Evolutionary conservation across 2,888 invertebrate species (phyloP).

Genomic region (Theristus sp.): DNA sequence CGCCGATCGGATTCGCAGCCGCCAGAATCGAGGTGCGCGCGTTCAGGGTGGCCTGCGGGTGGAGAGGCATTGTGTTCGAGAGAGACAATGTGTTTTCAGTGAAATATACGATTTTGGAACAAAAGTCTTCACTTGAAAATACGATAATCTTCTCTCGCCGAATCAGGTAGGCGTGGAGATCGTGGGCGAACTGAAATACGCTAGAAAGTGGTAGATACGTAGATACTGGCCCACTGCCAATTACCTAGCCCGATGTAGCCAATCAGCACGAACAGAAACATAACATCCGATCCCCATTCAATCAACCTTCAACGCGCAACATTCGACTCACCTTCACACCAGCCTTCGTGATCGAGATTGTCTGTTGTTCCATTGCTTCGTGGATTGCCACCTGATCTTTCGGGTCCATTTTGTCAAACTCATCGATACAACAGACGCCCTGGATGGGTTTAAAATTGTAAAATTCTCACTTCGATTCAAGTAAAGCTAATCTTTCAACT

Average conservation of each 20-base stretch:
- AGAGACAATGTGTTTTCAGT: neutral
- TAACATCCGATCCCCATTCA: no score
- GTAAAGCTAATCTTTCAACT: no score
- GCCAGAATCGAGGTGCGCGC: constrained; percentile 92
- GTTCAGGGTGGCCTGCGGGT: constrained; percentile 65
- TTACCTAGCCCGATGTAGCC: no score
- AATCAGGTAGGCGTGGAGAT: no score
- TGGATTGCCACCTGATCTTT: constrained; percentile 96
- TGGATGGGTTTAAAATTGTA: constrained; percentile 15
- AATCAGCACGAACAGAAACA: no score
- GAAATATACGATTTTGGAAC: no score
- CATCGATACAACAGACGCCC: constrained; percentile 91
- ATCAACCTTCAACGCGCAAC: neutral
- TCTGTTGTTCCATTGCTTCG: constrained; percentile 99
- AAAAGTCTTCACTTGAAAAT: no score
- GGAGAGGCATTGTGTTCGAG: constrained; percentile 1
- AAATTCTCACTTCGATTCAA: neutral
- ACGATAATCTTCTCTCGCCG: no score
- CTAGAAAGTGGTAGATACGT: no score
- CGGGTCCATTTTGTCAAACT: constrained; percentile 98
- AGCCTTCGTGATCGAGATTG: constrained; percentile 87
- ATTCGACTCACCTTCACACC: constrained; percentile 32
- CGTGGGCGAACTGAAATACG: no score
- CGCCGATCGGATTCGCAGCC: constrained; percentile 93
- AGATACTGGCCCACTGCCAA: no score